Percentiles rank a stretch among this genome's conserved stretches.
Conservation (phyloP, 2,113 vertebrate species). For the Gallinago jamesoni region DNA sequence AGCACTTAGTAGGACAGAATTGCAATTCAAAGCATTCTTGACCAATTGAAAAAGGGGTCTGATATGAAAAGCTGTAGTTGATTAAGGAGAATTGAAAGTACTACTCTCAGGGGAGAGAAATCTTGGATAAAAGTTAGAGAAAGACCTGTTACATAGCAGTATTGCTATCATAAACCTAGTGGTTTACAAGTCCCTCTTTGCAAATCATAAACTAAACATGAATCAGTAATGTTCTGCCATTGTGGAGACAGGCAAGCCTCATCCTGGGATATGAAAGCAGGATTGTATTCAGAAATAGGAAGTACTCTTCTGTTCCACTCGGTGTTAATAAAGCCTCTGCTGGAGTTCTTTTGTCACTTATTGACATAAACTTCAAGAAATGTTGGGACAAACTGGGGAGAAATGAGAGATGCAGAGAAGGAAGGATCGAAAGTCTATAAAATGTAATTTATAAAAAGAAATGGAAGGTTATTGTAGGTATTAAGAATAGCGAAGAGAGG, state of each 20-base stretch:
- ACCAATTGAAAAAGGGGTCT: neutral
- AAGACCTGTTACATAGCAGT: neutral
- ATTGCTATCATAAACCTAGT: neutral
- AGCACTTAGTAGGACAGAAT: neutral
- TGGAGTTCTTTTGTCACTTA: neutral
- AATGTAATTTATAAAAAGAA: neutral
- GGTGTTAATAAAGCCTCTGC: neutral
- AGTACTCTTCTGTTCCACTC: neutral
- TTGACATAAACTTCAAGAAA: neutral
- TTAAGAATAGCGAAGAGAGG: neutral
- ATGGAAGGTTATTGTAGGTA: neutral
- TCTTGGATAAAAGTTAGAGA: neutral
- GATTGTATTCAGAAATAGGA: neutral
- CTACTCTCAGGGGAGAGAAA: neutral
- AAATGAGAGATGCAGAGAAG: fast-evolving
- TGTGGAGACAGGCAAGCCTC: neutral
- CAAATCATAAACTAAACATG: neutral
- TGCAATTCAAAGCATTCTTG: neutral
- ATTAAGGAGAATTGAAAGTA: neutral
- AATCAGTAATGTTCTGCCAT: neutral
- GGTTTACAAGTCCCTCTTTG: neutral
- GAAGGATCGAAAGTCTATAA: neutral
- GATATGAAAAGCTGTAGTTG: neutral
- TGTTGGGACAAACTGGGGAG: neutral
- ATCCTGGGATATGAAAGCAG: neutral